Conservation (phyloP, 2,888 invertebrate species). For the Stenodema calcarata region DNA sequence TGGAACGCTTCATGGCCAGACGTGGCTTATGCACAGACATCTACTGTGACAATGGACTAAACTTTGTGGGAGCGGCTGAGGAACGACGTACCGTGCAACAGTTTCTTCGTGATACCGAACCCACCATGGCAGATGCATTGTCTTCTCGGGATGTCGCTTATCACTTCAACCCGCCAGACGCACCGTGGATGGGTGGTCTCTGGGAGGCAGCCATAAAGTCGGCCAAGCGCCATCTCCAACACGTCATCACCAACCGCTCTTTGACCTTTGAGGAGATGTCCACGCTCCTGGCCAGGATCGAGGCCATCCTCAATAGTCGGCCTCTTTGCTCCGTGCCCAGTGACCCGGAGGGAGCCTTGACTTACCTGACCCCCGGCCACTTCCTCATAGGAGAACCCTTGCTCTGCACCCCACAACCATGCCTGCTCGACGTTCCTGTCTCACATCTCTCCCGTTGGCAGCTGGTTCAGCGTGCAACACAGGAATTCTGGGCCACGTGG, state of each 20-base stretch:
- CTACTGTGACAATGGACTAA: no score
- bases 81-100: not conserved
- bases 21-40: no score
- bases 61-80: no score
- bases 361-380: not conserved
- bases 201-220: slow-evolving; percentile 43
- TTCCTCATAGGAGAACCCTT: not conserved
- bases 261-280: slow-evolving; percentile 22
- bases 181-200: slow-evolving; percentile 16
- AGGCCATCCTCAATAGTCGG: slow-evolving; percentile 27
- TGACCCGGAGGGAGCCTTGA: not conserved
- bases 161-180: not conserved
- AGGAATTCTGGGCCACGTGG: slow-evolving; percentile 35
- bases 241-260: not conserved
- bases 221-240: slow-evolving; percentile 9
- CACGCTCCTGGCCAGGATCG: not conserved
- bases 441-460: slow-evolving; percentile 16
- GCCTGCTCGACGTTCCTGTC: not conserved
- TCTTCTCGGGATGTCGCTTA: not conserved
- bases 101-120: not conserved
- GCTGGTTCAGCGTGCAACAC: not conserved
- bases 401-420: not conserved
- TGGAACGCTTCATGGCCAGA: no score
- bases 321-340: slow-evolving; percentile 4
- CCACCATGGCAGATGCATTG: not conserved